Base-by-base conservation (phyloP, 2,888 invertebrate species). In the Nowickia ferox region DNA sequence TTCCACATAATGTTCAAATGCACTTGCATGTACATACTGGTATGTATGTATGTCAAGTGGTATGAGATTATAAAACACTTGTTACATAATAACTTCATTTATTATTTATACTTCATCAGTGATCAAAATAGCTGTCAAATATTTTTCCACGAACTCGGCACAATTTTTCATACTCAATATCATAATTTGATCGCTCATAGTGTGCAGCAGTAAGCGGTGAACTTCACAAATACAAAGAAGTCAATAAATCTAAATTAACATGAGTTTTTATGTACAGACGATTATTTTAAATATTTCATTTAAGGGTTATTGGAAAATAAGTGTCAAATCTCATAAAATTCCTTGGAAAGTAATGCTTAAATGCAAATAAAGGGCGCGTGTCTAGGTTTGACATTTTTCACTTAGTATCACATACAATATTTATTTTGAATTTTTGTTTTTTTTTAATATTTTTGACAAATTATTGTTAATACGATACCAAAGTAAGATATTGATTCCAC, bases 201-300 rank as follows among this genome's bases (percentile, higher is more conserved):
- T 42, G 40, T 19, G 9, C 46, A 5, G 6, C 22, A 76, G 76
- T 46, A 40, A 68, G 86, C 83, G 86, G 83, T 76, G 9, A 59
- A 83, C 75, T 72, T 86, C 83, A 80, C 53, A 83, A 61, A 76
- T 19, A 66, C 69, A 75, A 85, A 71, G 63, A 63, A 74, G 77
- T 84, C 78, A 77, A 88, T 89, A 89, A 88, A 89, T 89, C 87
- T 86, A 87, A 87, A 87, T 87, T 89, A 86, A 88, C 88, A 88
- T 87, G 87, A 63, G 51, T 55, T 84, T 87, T 88, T 86, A 88
- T 84, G 87, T 86, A 30, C 30, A 79, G 46, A 82, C 87, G 86
- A 87, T 88, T 89, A 77, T 75, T 65, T 30, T 8, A n/a, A 74
- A 75, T 65, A 51, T 59, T 19, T 51, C 17, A 63, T 42, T 59